phyloP scores from a whole-genome alignment of 1,140 invertebrate species.

The Centruroides vittatus region DNA sequence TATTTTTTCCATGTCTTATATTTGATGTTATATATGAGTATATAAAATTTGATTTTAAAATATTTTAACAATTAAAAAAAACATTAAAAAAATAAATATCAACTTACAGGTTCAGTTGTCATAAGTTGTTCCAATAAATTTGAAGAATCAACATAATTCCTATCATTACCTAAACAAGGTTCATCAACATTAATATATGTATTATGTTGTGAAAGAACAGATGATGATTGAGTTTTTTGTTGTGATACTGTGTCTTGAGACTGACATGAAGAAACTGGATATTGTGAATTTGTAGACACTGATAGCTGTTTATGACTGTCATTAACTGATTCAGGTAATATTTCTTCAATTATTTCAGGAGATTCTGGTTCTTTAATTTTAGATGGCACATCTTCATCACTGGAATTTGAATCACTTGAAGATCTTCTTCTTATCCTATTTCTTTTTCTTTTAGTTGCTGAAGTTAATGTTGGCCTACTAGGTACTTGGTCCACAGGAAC shows the following conservation, averaged over 20 bases:
- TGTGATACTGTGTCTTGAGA: conserved; percentile 3
- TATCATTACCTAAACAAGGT: conserved; percentile 2
- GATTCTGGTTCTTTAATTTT: conserved; percentile 12
- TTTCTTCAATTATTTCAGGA: conserved; percentile 11
- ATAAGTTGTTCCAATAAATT: conserved; percentile 15
- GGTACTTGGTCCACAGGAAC: neutral
- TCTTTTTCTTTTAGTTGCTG: conserved; percentile 2
- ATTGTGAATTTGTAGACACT: neutral
- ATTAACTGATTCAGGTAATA: conserved; percentile 3
- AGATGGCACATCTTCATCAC: conserved; percentile 6
- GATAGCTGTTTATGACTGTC: conserved; percentile 1
- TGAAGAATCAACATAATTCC: conserved; percentile 11
- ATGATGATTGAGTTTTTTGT: conserved; percentile 1
- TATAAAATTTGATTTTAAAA: too few relatives aligned
- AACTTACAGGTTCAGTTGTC: conserved; percentile 15
- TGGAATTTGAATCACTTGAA: conserved; percentile 8
- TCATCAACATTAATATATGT: conserved; percentile 5
- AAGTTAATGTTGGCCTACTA: conserved; percentile 1
- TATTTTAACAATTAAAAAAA: too few relatives aligned
- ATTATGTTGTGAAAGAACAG: neutral
- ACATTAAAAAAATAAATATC: too few relatives aligned
- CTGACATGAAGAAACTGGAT: conserved; percentile 9
- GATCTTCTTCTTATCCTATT: conserved; percentile 4
- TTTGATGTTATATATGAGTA: too few relatives aligned
- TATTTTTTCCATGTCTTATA: too few relatives aligned